phyloP scores from a whole-genome alignment of 2,888 invertebrate genomes.

The Clistopyga incitator region DNA sequence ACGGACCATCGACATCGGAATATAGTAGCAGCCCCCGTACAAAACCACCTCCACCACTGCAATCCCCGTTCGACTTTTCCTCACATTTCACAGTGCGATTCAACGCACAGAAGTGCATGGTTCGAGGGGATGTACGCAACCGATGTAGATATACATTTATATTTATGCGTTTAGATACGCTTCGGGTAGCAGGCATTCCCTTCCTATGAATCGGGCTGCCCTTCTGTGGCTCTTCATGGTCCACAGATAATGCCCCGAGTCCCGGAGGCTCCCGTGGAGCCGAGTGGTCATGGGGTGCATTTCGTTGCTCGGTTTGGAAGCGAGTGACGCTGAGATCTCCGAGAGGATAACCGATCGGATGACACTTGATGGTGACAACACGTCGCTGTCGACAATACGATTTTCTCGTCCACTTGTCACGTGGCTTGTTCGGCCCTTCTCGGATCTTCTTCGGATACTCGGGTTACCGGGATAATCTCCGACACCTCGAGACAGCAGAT shows the following conservation, averaged over 20 bases:
- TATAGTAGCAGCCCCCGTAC: constrained; percentile 10
- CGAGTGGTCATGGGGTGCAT: constrained; percentile 30
- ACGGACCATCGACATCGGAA: constrained; percentile 61
- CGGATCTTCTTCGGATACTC: constrained; percentile 34
- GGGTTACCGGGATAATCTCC: constrained; percentile 44
- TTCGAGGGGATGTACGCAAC: constrained; percentile 38
- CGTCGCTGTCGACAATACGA: not conserved
- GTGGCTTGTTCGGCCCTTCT: constrained; percentile 30
- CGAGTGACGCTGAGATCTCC: constrained; percentile 37
- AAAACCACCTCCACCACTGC: constrained; percentile 3
- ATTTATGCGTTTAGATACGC: constrained; percentile 82
- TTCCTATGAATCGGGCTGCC: constrained; percentile 19
- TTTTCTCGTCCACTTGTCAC: constrained; percentile 22
- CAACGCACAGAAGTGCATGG: constrained; percentile 11
- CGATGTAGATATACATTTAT: constrained; percentile 77
- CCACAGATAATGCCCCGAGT: constrained; percentile 59
- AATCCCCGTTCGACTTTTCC: not conserved
- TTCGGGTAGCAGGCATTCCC: constrained; percentile 62
- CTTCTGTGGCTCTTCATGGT: constrained; percentile 52
- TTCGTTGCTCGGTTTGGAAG: constrained; percentile 6
- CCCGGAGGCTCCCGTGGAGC: constrained; percentile 39
- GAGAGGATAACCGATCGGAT: constrained; percentile 50
- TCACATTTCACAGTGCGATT: constrained; percentile 12
- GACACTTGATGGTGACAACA: constrained; percentile 43
- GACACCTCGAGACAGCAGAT: constrained; percentile 20